These are phyloP conservation scores for Caenorhabditis angaria DNA, from an alignment of 2,888 invertebrate genomes.

Conservation along the genomic window DNA sequence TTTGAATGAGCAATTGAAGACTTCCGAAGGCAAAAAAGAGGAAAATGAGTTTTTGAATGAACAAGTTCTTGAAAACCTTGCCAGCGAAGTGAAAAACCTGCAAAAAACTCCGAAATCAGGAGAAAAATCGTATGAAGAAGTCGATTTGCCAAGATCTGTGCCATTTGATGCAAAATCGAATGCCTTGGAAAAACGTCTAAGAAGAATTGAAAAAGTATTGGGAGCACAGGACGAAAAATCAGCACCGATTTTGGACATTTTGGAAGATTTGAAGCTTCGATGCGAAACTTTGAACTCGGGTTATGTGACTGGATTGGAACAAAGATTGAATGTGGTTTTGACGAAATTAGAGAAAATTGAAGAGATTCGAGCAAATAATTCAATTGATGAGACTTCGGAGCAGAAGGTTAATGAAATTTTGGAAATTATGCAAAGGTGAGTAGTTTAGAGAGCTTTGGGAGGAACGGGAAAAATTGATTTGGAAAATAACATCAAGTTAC, in stretches of 20 bases:
- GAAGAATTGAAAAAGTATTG: conserved; percentile 45
- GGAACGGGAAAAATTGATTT: too few relatives aligned
- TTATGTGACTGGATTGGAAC: conserved; percentile 51
- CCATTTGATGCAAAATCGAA: conserved; percentile 18
- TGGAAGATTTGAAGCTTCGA: conserved; percentile 56
- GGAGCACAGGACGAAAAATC: too few relatives aligned
- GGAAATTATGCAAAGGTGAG: conserved; percentile 46
- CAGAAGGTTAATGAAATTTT: conserved; percentile 49
- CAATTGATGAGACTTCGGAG: conserved; percentile 43
- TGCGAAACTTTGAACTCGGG: conserved; percentile 52
- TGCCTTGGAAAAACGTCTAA: conserved; percentile 43
- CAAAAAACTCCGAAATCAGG: conserved; percentile 15
- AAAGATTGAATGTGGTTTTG: conserved; percentile 48
- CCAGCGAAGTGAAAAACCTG: conserved; percentile 39
- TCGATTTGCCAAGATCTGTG: conserved; percentile 24
- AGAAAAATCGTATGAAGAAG: not conserved
- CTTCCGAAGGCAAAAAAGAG: conserved; percentile 17
- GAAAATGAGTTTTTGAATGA: conserved; percentile 42
- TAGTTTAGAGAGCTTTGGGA: too few relatives aligned
- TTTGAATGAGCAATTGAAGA: conserved; percentile 45
- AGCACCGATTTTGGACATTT: conserved; percentile 46
- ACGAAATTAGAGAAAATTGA: conserved; percentile 52
- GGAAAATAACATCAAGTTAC: too few relatives aligned
- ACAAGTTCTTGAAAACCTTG: conserved; percentile 39
- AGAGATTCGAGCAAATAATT: conserved; percentile 44